A percentile compares a stretch with the other conserved stretches of the same genome.
These are phyloP conservation scores for Antigone vipio DNA, from an alignment of 2,113 vertebrate genomes.

Conservation along the genomic window DNA sequence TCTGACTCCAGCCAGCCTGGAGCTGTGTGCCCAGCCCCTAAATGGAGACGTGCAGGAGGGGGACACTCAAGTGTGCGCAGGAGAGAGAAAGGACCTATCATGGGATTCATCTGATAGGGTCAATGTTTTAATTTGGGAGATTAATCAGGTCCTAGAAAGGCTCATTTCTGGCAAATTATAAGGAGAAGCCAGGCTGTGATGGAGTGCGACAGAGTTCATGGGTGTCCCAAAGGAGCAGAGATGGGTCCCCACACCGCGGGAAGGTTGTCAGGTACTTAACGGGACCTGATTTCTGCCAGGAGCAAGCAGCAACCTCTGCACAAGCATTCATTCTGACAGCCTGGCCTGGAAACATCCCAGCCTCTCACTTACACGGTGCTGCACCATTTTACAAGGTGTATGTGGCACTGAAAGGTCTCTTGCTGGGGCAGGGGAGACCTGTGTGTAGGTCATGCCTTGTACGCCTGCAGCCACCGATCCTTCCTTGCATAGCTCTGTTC, in stretches of 20 bases:
- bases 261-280: background rate
- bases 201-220: background rate
- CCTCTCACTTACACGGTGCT: background rate
- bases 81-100: background rate
- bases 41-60: fast-evolving
- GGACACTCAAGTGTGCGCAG: fast-evolving
- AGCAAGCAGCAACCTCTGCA: background rate
- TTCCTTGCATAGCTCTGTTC: background rate
- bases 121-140: background rate
- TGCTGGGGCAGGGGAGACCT: background rate
- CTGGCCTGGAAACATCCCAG: background rate
- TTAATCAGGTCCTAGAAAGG: background rate
- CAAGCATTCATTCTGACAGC: background rate
- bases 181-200: background rate
- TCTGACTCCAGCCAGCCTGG: background rate
- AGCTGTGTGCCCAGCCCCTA: fast-evolving
- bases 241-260: background rate
- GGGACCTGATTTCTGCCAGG: background rate
- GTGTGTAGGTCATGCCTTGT: background rate
- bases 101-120: background rate
- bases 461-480: background rate
- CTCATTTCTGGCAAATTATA: background rate
- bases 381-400: background rate
- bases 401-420: background rate
- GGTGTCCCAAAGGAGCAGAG: background rate